Evolutionary conservation across 1,140 invertebrate species (phyloP), one percentile per base, ranked within the genome.

Genomic region (Drosophila teissieri): DNA sequence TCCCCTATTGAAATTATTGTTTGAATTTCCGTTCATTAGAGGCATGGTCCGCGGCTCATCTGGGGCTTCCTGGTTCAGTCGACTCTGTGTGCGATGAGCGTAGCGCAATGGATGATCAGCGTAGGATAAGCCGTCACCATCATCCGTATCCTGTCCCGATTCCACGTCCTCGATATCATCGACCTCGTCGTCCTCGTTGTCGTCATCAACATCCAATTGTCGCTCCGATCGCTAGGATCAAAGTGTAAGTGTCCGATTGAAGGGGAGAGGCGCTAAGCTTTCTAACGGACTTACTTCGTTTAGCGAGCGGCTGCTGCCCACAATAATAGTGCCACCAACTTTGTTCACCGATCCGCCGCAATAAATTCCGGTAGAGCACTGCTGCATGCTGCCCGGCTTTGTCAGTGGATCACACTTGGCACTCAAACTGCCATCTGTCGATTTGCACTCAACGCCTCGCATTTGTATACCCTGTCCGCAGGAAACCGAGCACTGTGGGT

Each of bases 401-500:
- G 91, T 91, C 7, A 91, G 75, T 1, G 93, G 93, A 69, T 94
- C 93, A 73, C 95, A 95, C 60, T 93, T 85, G 92, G 73, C 84
- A 76, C 90, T 92, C 56, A 90, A 90, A 82, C 79, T 90, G 48
- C 91, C 88, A 58, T 92, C 80, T 12, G 78, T 73, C 73, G 93
- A 93, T 81, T 95, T 93, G 91, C 97, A 98, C 84, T 96, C 95
- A n/a, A 98, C 96, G 17, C 94, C 95, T 27, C 97, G 93, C 4
- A 95, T 96, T 92, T 97, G 96, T n/a, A 96, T 93, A 0, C 97
- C 97, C 91, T 94, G 95, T 4, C 97, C 97, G 85, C 97, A 98
- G 2, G 95, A 95, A 8, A 95, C 95, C n/a, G 97, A 97, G 90
- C 97, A 98, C 97, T 98, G 73, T 31, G 42, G 24, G 34, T n/a